Conservation (phyloP, 2,113 vertebrate genomes). For the Saccopteryx leptura region DNA sequence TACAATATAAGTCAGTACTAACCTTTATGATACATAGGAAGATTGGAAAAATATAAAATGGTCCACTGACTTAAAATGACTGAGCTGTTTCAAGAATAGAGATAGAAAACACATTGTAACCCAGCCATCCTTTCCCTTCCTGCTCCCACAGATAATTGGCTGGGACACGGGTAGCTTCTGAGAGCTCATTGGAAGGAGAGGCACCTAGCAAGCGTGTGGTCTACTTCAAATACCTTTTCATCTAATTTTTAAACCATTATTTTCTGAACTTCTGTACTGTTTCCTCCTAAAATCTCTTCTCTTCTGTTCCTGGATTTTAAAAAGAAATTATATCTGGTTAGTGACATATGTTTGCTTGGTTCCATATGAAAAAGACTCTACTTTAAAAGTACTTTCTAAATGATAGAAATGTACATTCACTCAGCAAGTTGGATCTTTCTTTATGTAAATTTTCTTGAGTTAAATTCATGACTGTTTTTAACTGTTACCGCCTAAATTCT, state of each 20-base stretch:
- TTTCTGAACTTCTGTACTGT: not conserved
- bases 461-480: not conserved
- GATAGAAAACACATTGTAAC: not conserved
- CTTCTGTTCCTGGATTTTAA: not conserved
- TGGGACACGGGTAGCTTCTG: not conserved
- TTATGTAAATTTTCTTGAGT: not conserved
- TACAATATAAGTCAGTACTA: not conserved
- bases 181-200: not conserved
- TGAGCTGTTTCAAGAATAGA: not conserved
- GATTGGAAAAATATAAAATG: not conserved
- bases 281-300: not conserved
- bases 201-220: rapidly evolving
- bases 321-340: not conserved
- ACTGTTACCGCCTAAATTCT: not conserved
- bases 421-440: not conserved
- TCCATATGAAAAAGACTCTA: not conserved
- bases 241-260: not conserved
- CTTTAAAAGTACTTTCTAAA: not conserved
- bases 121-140: not conserved
- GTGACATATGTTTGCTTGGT: not conserved
- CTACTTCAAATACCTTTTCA: not conserved
- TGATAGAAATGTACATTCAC: not conserved
- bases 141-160: not conserved
- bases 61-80: not conserved
- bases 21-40: not conserved